Evolutionary conservation across 2,888 invertebrate species (phyloP).

Genomic region (Agrilus cyanescens): DNA sequence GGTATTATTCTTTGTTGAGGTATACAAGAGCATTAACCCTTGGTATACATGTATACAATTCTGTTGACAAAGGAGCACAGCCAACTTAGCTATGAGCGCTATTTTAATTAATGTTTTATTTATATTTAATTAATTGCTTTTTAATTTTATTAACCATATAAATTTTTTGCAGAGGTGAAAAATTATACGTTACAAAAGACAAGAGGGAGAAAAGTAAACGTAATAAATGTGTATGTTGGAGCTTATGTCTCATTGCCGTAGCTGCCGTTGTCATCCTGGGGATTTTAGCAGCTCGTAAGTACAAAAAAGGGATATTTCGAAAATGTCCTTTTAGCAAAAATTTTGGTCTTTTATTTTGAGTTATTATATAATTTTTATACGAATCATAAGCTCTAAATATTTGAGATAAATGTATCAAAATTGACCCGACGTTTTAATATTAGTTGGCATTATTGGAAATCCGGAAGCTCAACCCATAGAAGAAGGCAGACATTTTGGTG

Average conservation of each 20-base stretch:
- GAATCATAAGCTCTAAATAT: no score
- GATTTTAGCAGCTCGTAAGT: conserved; percentile 64
- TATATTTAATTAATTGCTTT: not conserved
- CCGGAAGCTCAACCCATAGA: conserved; percentile 49
- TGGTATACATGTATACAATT: no score
- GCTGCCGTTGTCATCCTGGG: conserved; percentile 56
- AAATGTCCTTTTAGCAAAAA: no score
- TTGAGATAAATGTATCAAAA: no score
- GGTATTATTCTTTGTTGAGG: no score
- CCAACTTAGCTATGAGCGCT: no score
- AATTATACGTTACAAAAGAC: conserved; percentile 70
- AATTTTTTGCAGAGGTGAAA: conserved; percentile 60
- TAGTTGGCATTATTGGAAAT: conserved; percentile 58
- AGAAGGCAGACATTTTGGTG: conserved; percentile 48
- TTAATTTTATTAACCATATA: conserved; percentile 10
- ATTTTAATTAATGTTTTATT: no score
- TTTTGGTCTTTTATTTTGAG: no score
- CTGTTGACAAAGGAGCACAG: no score
- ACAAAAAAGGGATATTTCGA: not conserved
- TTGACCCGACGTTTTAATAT: conserved; percentile 27
- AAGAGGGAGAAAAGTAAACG: conserved; percentile 59
- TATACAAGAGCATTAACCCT: no score
- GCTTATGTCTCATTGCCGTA: conserved; percentile 50
- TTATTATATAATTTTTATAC: no score
- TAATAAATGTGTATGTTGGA: conserved; percentile 56